These are phyloP conservation scores for Hippoglossus stenolepis DNA, from an alignment of 2,113 vertebrate species.

Conservation along the genomic window DNA sequence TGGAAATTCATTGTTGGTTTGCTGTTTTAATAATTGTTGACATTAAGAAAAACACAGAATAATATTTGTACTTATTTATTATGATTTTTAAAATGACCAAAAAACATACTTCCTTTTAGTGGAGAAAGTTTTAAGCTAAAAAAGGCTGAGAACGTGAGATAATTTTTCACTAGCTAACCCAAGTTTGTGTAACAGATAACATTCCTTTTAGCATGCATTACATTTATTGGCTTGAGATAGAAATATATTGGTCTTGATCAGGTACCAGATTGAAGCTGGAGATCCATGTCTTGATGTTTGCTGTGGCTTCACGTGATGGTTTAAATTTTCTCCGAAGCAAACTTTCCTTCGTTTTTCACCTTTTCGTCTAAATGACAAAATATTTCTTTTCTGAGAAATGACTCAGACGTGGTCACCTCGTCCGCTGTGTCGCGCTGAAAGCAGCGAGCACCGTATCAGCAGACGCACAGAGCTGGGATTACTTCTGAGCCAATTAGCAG, in stretches of 20 bases:
- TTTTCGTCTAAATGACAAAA: slow-evolving; percentile 25
- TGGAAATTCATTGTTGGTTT: too few relatives aligned
- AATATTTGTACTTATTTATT: too few relatives aligned
- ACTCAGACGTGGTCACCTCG: not conserved
- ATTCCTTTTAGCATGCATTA: too few relatives aligned
- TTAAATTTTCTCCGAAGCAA: not conserved
- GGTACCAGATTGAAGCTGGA: not conserved
- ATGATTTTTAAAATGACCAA: too few relatives aligned
- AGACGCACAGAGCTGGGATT: not conserved
- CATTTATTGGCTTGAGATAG: too few relatives aligned
- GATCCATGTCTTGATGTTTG: not conserved
- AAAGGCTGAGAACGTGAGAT: too few relatives aligned
- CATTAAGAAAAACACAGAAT: too few relatives aligned
- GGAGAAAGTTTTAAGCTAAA: too few relatives aligned
- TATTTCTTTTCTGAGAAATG: not conserved
- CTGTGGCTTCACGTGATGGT: not conserved
- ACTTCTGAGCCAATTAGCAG: slow-evolving; percentile 34
- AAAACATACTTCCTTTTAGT: too few relatives aligned
- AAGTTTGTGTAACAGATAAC: too few relatives aligned
- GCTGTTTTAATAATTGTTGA: too few relatives aligned
- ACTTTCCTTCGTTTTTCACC: not conserved
- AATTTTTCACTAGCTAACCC: too few relatives aligned
- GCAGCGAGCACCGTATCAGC: slow-evolving; percentile 15
- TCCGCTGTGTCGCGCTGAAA: slow-evolving; percentile 9
- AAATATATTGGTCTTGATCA: not conserved